These are phyloP conservation scores for Heloderma charlesbogerti DNA, from an alignment of 2,113 vertebrate genomes.

Conservation along the genomic window DNA sequence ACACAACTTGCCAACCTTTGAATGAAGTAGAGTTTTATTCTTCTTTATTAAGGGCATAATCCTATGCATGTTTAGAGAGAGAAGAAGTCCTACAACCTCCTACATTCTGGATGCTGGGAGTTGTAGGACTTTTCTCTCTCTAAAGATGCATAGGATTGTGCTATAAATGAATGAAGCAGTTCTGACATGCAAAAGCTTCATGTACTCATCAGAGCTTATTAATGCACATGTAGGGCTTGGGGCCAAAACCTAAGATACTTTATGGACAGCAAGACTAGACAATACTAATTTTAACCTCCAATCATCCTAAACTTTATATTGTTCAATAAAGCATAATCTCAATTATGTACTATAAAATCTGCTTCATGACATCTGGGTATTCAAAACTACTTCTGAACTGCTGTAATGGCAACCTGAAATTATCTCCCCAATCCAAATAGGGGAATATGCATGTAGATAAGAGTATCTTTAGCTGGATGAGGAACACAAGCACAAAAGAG, in stretches of 20 bases:
- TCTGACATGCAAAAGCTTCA: background rate
- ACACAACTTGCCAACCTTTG: background rate
- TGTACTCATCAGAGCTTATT: too few species aligned
- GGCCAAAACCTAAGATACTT: background rate
- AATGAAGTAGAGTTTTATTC: background rate
- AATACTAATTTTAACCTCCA: background rate
- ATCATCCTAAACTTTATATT: background rate
- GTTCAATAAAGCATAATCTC: background rate
- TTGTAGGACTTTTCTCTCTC: too few species aligned
- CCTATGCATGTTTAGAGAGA: too few species aligned
- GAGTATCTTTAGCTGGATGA: background rate
- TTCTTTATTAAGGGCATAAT: background rate
- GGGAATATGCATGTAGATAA: background rate
- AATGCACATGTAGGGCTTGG: background rate
- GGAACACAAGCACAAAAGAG: background rate
- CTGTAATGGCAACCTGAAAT: slow-evolving; percentile 11
- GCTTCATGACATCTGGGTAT: background rate
- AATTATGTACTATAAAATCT: background rate
- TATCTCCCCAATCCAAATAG: background rate
- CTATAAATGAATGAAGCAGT: background rate
- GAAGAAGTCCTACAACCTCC: too few species aligned
- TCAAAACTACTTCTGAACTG: background rate
- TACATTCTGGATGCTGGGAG: too few species aligned
- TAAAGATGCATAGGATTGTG: too few species aligned
- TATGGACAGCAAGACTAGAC: background rate